phyloP scores from a whole-genome alignment of 2,888 invertebrate genomes.

The Clepsis dumicolana region DNA sequence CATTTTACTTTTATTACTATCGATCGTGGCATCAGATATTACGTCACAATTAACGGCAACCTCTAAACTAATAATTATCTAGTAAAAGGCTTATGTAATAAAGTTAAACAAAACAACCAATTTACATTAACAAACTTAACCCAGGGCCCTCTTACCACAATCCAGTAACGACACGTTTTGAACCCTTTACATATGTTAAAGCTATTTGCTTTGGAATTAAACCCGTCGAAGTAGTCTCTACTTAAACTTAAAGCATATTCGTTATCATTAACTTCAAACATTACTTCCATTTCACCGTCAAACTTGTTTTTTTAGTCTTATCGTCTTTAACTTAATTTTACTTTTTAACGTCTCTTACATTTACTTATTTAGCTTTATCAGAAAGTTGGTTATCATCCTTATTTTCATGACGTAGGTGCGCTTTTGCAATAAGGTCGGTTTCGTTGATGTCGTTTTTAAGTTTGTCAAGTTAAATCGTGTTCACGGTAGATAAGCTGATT shows the following conservation, averaged over 20 bases:
- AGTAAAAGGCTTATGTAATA: conserved; percentile 9
- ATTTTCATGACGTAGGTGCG: conserved; percentile 20
- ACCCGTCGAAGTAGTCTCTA: conserved; percentile 54
- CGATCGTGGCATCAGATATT: background rate
- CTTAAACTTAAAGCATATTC: conserved; percentile 41
- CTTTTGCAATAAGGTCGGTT: conserved; percentile 16
- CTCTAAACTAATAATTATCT: background rate
- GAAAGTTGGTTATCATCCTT: conserved; percentile 2
- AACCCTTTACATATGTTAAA: conserved; percentile 44
- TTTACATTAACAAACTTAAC: conserved; percentile 33
- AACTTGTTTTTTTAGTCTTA: conserved; percentile 22
- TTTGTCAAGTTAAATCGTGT: conserved; percentile 44
- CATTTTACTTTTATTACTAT: background rate
- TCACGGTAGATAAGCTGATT: conserved; percentile 67
- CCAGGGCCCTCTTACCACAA: background rate
- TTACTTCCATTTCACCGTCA: conserved; percentile 32
- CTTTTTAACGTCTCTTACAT: conserved; percentile 26
- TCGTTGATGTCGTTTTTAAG: background rate
- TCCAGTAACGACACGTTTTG: background rate
- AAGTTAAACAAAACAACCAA: conserved; percentile 31
- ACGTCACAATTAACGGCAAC: background rate
- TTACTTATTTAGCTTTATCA: background rate
- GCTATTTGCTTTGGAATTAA: conserved; percentile 60
- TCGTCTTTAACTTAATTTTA: conserved; percentile 28
- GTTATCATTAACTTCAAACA: conserved; percentile 38